These are phyloP conservation scores for Rostratula benghalensis DNA, from an alignment of 2,113 vertebrate species.

Conservation along the genomic window DNA sequence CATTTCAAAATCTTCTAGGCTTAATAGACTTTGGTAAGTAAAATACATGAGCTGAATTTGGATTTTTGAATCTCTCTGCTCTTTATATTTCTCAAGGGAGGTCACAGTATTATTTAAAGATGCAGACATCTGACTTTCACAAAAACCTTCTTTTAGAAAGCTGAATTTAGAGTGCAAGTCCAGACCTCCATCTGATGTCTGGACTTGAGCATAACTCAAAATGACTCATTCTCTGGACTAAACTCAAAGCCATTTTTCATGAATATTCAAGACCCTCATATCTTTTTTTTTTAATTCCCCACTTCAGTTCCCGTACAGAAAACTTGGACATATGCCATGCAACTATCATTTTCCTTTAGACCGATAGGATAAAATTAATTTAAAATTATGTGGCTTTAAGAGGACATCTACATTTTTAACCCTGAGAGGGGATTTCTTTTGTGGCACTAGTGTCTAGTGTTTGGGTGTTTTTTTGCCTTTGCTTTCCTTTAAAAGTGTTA, in stretches of 20 bases:
- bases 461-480: neutral
- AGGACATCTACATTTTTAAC: neutral
- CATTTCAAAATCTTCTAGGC: neutral
- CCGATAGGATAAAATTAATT: neutral
- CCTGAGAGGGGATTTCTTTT: neutral
- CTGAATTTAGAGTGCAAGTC: neutral
- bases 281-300: neutral
- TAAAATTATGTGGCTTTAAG: neutral
- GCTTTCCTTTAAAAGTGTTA: neutral
- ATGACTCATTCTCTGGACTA: slow-evolving; percentile 1
- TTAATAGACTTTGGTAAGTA: neutral
- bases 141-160: neutral
- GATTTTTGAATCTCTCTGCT: neutral
- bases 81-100: neutral
- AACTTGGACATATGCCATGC: neutral
- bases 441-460: neutral
- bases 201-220: neutral
- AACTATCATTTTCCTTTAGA: neutral
- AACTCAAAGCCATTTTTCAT: slow-evolving; percentile 22
- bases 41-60: neutral
- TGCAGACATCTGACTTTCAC: neutral
- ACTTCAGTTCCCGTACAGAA: neutral
- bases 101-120: neutral
- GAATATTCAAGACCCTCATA: neutral
- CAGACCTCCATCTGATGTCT: neutral